These are phyloP conservation scores for Dynastes grantii DNA, from an alignment of 2,888 invertebrate species.

Conservation along the genomic window DNA sequence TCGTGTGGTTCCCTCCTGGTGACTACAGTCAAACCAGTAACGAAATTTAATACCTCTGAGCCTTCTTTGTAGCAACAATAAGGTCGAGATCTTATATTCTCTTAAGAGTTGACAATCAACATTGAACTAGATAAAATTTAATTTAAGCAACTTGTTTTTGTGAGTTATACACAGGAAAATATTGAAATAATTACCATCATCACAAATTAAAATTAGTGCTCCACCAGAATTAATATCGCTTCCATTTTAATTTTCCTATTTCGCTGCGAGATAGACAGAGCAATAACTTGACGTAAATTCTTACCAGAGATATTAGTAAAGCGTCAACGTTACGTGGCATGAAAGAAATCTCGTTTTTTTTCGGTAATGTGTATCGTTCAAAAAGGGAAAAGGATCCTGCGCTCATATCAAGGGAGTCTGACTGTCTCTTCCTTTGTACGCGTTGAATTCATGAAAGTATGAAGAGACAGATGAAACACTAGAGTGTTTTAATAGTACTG, in stretches of 20 bases:
- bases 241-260: background rate
- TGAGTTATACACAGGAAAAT: too few species aligned
- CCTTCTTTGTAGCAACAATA: too few species aligned
- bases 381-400: background rate
- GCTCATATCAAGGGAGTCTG: conserved; percentile 1
- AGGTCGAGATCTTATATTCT: too few species aligned
- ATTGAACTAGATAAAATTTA: too few species aligned
- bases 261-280: background rate
- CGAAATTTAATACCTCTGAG: too few species aligned
- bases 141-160: too few species aligned
- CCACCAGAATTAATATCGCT: too few species aligned
- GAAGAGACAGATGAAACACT: background rate
- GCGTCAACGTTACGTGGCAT: background rate
- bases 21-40: too few species aligned
- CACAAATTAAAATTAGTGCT: too few species aligned
- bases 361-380: background rate
- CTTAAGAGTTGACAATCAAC: too few species aligned
- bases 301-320: conserved; percentile 15
- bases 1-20: too few species aligned
- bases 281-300: background rate
- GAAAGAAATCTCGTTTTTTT: background rate
- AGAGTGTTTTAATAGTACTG: background rate
- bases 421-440: background rate
- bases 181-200: too few species aligned
- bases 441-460: background rate